Evolutionary conservation across 2,797 vertebrate genomes (phyloP), one percentile per base, ranked within the genome.

Genomic region (Erpetoichthys calabaricus): DNA sequence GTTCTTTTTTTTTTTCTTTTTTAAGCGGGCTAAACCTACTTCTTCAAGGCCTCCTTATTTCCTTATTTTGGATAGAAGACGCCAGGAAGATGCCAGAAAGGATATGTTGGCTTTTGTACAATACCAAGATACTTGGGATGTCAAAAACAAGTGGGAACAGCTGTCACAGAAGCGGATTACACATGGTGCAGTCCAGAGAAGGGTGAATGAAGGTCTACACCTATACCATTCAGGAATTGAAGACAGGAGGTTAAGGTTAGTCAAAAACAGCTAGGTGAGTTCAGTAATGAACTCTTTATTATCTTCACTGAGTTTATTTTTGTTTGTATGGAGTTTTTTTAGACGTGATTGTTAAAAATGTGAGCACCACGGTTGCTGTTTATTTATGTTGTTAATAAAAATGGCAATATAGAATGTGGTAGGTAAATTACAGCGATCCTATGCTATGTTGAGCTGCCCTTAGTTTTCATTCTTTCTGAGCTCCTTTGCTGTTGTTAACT

Each of bases 171-270:
- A 47, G 0, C 79, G 58, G 4, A 73, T 76, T 59, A 45, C 85
- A 6, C 66, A 70, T 4, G 64, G 57, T 1, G 49, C 65, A 1
- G 59, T 85, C 3, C 61, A 70, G 67, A 73, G 82, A 56, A 80
- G 64, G 42, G 72, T 88, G 5, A 67, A 63, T 0, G 72, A 63
- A 0, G 66, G 77, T 0, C 58, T 89, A 75, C 66, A 67, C 57
- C 72, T 74, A 2, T 82, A 83, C 43, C 59, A 78, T 55, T 62
- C 70, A 43, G 64, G 60, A 56, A 56, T 76, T 3, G 73, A 90
- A 4, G 73, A 83, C 44, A 82, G 86, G 8, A 82, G 84, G 62
- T 71, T 78, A 53, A 92, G 87, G 93, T 96, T 5, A 4, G 61
- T 47, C 44, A 6, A 25, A 25, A 7, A 50, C 4, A 49, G 7